Percentiles rank a stretch among this genome's conserved stretches.
These are phyloP conservation scores for Zelleria hepariella DNA, from an alignment of 2,888 invertebrate genomes.

Conservation along the genomic window DNA sequence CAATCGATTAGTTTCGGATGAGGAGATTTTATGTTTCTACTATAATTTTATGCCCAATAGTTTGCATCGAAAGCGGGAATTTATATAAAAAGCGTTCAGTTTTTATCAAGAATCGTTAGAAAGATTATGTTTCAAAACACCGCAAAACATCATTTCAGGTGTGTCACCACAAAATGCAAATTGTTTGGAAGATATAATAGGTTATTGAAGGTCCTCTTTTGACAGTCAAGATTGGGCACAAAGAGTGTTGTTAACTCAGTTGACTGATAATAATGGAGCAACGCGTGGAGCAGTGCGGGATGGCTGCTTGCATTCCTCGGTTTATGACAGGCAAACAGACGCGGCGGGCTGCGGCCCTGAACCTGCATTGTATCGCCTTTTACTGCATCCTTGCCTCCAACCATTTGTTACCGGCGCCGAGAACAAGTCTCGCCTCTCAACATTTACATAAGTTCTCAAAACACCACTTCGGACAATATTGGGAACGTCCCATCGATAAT, in stretches of 20 bases:
- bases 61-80: neutral
- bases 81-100: neutral
- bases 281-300: conserved; percentile 15
- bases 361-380: conserved; percentile 17
- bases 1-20: conserved; percentile 21
- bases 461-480: neutral
- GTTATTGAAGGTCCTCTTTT: neutral
- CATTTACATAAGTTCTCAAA: neutral
- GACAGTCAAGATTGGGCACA: neutral
- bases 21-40: neutral
- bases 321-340: conserved; percentile 37
- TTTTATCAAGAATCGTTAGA: neutral
- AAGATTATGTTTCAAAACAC: neutral
- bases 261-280: conserved; percentile 1
- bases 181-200: neutral
- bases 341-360: conserved; percentile 21
- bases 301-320: conserved; percentile 37
- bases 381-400: conserved; percentile 2
- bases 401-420: neutral
- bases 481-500: neutral
- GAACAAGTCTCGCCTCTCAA: neutral
- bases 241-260: neutral
- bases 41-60: neutral
- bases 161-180: neutral
- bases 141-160: neutral